Evolutionary conservation across 2,797 vertebrate genomes (phyloP).

Genomic region (Melanotaenia nigrans): DNA sequence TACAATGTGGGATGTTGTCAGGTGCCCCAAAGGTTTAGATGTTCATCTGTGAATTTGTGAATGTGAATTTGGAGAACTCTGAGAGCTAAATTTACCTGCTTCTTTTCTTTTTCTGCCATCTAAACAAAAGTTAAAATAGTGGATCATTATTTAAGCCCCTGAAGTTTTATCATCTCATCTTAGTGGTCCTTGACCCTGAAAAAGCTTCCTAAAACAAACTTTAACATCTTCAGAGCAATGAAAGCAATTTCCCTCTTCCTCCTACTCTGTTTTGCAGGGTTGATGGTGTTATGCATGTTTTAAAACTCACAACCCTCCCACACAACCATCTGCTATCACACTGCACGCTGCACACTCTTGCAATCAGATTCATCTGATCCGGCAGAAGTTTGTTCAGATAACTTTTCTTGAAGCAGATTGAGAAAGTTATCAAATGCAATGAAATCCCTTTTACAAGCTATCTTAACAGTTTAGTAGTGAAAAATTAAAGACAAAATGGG

Average conservation of each 20-base stretch:
- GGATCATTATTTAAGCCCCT: not conserved
- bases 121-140: not conserved
- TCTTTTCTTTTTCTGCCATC: not conserved
- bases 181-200: conserved; percentile 31
- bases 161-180: conserved; percentile 29
- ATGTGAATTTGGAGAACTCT: conserved; percentile 22
- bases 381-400: conserved; percentile 33
- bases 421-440: conserved; percentile 5
- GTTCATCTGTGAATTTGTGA: conserved; percentile 22
- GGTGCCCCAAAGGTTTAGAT: conserved; percentile 29
- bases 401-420: conserved; percentile 33
- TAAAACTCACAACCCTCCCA: conserved; percentile 69
- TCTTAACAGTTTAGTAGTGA: conserved; percentile 18
- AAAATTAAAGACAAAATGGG: conserved; percentile 42
- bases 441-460: conserved; percentile 2
- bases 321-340: conserved; percentile 71
- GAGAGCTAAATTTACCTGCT: conserved; percentile 14
- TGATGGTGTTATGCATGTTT: conserved; percentile 67
- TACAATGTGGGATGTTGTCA: conserved; percentile 31
- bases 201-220: conserved; percentile 33
- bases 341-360: conserved; percentile 21
- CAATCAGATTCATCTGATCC: conserved; percentile 38
- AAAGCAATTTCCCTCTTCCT: conserved; percentile 41
- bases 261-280: conserved; percentile 42
- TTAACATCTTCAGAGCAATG: conserved; percentile 51